Evolutionary conservation across 2,888 invertebrate genomes (phyloP), one percentile per base, ranked within the genome.

Genomic region (Lycaena phlaeas): DNA sequence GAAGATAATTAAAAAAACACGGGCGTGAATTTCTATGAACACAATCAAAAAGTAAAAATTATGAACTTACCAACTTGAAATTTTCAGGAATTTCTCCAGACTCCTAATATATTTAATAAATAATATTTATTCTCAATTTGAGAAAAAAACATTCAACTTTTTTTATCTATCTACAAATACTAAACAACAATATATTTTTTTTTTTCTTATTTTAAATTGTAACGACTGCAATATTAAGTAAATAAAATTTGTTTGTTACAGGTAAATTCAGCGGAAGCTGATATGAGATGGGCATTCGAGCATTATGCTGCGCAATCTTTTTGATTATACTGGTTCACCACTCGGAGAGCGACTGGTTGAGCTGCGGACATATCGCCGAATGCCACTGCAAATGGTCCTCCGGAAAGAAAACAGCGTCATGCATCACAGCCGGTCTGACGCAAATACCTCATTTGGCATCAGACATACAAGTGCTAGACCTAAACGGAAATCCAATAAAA

Each of bases 381-480:
- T 96, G 96, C 68, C 89, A 90, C 56, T 96, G 96, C 88, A 95
- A 94, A 78, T 96, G 96, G 96, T 92, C 92, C 3, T 92, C 92
- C 31, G 95, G 95, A 40, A 96, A 96, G 72, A 94, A 94, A 70
- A 93, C 94, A 2, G 95, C 95, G 6, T 87, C 93, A 34, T 96
- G 96, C 71, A 88, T 89, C 43, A 89, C 92, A 47, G 90, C 92
- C 26, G 90, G 91, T 12, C 86, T 95, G 46, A 90, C 88, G 39
- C 85, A 88, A 38, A 86, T 96, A 22, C 96, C 96, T 27, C 62
- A 65, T 48, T 59, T 85, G 48, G 74, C 75, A 10, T 53, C 79
- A 42, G 85, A 85, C 11, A 79, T 88, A 81, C 61, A 92, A 90
- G 71, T 92, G 3, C 86, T 96, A 51, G 93, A 95, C 56, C 73